Evolutionary conservation across 2,113 vertebrate genomes (phyloP).

Genomic region (Platichthys stellatus): DNA sequence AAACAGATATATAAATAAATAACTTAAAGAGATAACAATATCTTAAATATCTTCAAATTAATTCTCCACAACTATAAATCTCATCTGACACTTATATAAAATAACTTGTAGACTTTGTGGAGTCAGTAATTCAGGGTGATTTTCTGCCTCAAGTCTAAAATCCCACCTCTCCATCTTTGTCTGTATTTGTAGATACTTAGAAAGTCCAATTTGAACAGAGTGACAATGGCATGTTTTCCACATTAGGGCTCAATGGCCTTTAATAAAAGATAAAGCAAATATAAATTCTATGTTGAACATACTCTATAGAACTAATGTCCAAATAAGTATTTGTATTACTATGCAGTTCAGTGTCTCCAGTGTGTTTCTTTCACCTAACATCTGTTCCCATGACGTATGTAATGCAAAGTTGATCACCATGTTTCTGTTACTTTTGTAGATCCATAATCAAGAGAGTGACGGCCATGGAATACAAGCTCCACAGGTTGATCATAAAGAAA

Average conservation of each 20-base stretch:
- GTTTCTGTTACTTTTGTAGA: slow-evolving; percentile 72
- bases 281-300: too few relatives aligned
- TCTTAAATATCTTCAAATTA: too few relatives aligned
- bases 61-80: too few relatives aligned
- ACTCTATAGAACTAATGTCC: too few relatives aligned
- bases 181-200: background rate
- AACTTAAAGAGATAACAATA: too few relatives aligned
- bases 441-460: slow-evolving; percentile 90
- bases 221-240: too few relatives aligned
- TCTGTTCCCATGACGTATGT: background rate
- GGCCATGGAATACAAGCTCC: slow-evolving; percentile 94
- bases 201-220: too few relatives aligned
- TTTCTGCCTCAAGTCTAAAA: background rate
- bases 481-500: slow-evolving; percentile 87
- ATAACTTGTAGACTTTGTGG: background rate
- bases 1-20: too few relatives aligned
- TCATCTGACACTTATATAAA: background rate
- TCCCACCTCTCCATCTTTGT: background rate
- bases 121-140: background rate
- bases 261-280: too few relatives aligned
- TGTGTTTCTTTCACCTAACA: background rate
- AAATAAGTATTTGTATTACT: background rate
- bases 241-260: too few relatives aligned
- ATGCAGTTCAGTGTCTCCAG: background rate
- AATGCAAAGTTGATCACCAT: background rate